A percentile compares a stretch with the other conserved stretches of the same genome.
phyloP scores from a whole-genome alignment of 2,888 invertebrate species.

The Agonopterix alstromeriana region DNA sequence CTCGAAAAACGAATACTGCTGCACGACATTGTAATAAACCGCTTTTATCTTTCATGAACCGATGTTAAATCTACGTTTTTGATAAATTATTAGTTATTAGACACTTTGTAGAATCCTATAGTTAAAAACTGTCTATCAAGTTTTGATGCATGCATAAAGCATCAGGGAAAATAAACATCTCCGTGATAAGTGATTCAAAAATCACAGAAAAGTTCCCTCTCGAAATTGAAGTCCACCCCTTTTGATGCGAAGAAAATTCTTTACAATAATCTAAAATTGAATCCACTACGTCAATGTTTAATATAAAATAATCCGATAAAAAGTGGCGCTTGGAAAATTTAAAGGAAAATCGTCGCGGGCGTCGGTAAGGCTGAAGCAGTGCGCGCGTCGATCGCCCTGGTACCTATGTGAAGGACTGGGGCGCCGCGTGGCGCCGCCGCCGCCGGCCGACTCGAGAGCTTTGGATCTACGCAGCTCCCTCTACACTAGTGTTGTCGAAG shows the following conservation, averaged over 20 bases:
- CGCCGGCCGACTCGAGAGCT: slow-evolving; percentile 11
- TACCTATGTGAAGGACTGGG: slow-evolving; percentile 36
- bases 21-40: neutral
- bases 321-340: slow-evolving; percentile 3
- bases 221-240: no score
- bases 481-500: neutral
- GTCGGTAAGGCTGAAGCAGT: slow-evolving; percentile 8
- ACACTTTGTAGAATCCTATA: no score
- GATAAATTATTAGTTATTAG: no score
- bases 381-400: slow-evolving; percentile 39
- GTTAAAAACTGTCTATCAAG: no score
- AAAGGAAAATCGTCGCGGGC: slow-evolving; percentile 10
- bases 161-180: no score
- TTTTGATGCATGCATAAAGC: no score
- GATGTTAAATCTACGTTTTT: no score
- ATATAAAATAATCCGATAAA: neutral
- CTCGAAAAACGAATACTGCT: neutral
- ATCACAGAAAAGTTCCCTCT: no score
- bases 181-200: no score
- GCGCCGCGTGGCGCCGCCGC: slow-evolving; percentile 25
- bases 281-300: neutral
- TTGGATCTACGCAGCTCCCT: slow-evolving; percentile 1
- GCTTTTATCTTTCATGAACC: no score
- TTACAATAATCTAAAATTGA: no score
- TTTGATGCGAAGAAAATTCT: no score